phyloP scores from a whole-genome alignment of 2,113 vertebrate genomes.

The Verasper variegatus region DNA sequence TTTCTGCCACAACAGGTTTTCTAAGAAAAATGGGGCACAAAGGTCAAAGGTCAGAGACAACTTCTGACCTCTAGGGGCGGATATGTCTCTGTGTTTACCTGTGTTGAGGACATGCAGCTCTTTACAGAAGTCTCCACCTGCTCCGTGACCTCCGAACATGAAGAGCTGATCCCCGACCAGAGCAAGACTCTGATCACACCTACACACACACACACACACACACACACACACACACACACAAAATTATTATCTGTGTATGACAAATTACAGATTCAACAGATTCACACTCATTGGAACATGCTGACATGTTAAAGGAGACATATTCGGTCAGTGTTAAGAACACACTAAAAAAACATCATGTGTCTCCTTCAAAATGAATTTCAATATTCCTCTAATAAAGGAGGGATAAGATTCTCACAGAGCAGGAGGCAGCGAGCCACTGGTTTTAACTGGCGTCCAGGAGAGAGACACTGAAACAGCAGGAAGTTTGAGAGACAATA shows the following conservation, averaged over 20 bases:
- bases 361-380: no score
- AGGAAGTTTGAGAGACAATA: neutral
- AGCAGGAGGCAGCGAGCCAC: constrained; percentile 69
- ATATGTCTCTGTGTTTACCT: constrained; percentile 55
- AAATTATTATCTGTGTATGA: no score
- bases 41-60: neutral
- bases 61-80: no score
- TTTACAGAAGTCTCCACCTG: constrained; percentile 65
- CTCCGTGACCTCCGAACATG: constrained; percentile 75
- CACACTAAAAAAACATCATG: no score
- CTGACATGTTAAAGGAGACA: no score
- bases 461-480: constrained; percentile 75
- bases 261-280: no score
- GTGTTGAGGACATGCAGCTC: constrained; percentile 78
- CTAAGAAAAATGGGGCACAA: constrained; percentile 44
- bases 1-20: constrained; percentile 74
- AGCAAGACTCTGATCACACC: constrained; percentile 73
- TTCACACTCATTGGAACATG: no score
- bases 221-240: constrained; percentile 12
- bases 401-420: constrained; percentile 63
- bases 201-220: constrained; percentile 53
- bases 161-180: constrained; percentile 78
- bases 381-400: neutral
- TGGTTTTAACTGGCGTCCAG: constrained; percentile 82
- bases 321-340: no score